Conservation (phyloP, 2,888 invertebrate genomes). For the Perizoma affinitatum region DNA sequence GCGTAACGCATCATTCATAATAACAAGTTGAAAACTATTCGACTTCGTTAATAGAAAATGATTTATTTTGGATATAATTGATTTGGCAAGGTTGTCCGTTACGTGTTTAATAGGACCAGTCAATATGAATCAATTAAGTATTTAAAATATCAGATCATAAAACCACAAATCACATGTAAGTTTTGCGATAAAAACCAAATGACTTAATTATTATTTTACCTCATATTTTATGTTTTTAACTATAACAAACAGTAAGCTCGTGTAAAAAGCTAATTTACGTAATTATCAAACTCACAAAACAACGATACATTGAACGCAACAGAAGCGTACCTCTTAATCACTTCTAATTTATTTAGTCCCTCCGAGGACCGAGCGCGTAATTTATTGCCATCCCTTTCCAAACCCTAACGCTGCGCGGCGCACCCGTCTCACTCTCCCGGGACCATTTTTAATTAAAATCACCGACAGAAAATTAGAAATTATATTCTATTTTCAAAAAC, state of each 20-base stretch:
- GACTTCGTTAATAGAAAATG: conserved; percentile 47
- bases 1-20: conserved; percentile 57
- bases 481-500: conserved; percentile 85
- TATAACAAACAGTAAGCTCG: conserved; percentile 31
- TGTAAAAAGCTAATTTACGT: conserved; percentile 47
- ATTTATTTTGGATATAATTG: conserved; percentile 48
- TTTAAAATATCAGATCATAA: conserved; percentile 13
- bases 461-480: conserved; percentile 83
- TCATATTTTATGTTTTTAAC: conserved; percentile 20
- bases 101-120: conserved; percentile 25
- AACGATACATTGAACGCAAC: conserved; percentile 69
- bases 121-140: conserved; percentile 31
- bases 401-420: conserved; percentile 56
- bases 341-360: conserved; percentile 84
- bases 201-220: conserved; percentile 10
- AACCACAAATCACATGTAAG: conserved; percentile 16
- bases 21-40: conserved; percentile 43
- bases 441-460: conserved; percentile 84
- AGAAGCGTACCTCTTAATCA: conserved; percentile 82
- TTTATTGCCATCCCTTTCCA: conserved; percentile 77
- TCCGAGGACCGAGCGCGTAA: conserved; percentile 73
- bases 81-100: conserved; percentile 34
- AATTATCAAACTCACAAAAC: conserved; percentile 62
- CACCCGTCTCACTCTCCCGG: conserved; percentile 72
- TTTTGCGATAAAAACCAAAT: conserved; percentile 23